phyloP scores from a whole-genome alignment of 1,140 invertebrate species.

The Drosophila malerkotliana region DNA sequence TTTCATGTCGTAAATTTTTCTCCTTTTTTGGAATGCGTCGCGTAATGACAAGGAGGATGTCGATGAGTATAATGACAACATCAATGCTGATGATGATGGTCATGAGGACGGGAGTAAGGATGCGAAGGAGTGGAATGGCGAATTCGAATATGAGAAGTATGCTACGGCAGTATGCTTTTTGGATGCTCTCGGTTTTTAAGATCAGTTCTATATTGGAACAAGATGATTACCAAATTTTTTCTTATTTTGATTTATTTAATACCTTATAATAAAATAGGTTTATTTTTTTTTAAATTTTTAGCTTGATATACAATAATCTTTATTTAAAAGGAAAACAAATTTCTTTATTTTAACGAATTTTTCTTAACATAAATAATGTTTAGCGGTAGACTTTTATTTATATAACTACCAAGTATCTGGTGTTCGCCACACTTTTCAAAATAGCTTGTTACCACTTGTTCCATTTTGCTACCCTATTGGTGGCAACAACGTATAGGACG shows the following conservation, averaged over 20 bases:
- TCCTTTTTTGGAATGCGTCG: constrained; percentile 47
- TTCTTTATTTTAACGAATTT: no score
- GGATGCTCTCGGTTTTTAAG: constrained; percentile 8
- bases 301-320: no score
- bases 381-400: background rate
- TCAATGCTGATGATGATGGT: constrained; percentile 75
- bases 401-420: background rate
- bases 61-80: constrained; percentile 78
- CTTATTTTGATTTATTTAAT: background rate
- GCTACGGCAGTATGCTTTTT: constrained; percentile 17
- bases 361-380: no score
- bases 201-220: no score
- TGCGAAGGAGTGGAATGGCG: background rate
- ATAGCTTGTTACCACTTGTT: constrained; percentile 9
- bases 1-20: constrained; percentile 59
- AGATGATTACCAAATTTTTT: background rate
- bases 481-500: constrained; percentile 23
- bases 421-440: background rate
- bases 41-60: constrained; percentile 76
- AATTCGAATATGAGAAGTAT: constrained; percentile 3
- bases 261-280: no score
- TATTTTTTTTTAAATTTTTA: no score
- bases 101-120: constrained; percentile 6
- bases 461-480: constrained; percentile 57
- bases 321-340: no score